Conservation (phyloP, 2,113 vertebrate genomes). For the Strigops habroptila region DNA sequence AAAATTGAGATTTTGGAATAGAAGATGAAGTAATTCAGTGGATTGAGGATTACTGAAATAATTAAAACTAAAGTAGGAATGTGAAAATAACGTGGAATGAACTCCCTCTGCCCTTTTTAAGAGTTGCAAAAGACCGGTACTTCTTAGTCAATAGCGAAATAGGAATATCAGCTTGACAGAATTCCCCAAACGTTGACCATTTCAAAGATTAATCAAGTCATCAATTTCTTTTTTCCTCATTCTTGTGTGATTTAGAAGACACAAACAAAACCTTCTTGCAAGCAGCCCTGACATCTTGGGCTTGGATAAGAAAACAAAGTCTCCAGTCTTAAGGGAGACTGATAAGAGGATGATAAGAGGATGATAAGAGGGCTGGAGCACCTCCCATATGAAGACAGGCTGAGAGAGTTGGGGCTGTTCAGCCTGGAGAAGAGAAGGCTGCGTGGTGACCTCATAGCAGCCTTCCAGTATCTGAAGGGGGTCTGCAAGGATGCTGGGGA, state of each 20-base stretch:
- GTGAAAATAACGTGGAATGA: neutral
- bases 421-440: no score
- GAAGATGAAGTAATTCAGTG: neutral
- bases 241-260: neutral
- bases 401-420: no score
- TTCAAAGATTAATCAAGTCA: neutral
- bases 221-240: neutral
- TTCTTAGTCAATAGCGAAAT: neutral
- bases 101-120: neutral
- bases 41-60: neutral
- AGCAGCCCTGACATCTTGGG: neutral
- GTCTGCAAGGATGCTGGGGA: no score
- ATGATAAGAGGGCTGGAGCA: no score
- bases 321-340: neutral
- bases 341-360: no score
- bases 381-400: no score
- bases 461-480: no score
- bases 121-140: neutral
- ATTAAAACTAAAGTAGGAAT: neutral
- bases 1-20: neutral
- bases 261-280: neutral
- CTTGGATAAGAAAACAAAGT: neutral
- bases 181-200: neutral
- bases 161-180: neutral
- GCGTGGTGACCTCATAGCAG: no score